Conservation (phyloP, 2,797 vertebrate genomes). For the Anguilla megastoma region DNA sequence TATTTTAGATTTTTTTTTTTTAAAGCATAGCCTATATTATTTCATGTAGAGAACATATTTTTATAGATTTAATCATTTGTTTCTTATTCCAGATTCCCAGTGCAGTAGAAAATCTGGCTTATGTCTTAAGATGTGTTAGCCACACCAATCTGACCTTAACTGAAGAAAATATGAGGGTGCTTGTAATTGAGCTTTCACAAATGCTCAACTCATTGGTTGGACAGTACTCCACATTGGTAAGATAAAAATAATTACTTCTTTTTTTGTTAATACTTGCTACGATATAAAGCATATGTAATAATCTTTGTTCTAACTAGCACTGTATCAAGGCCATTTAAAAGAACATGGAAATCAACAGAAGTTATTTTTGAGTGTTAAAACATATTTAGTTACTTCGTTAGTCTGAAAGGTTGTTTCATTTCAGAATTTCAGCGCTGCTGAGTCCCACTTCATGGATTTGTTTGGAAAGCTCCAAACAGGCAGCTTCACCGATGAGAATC, state of each 20-base stretch:
- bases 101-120: slow-evolving; percentile 61
- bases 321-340: not conserved
- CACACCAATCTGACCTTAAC: slow-evolving; percentile 59
- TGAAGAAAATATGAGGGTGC: slow-evolving; percentile 49
- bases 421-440: slow-evolving; percentile 64
- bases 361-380: not conserved
- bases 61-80: not conserved
- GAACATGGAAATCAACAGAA: not conserved
- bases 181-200: slow-evolving; percentile 59
- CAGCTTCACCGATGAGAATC: slow-evolving; percentile 55
- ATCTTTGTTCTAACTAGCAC: not conserved
- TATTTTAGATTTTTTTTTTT: too few relatives aligned
- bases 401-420: not conserved
- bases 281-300: not conserved
- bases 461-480: slow-evolving; percentile 52
- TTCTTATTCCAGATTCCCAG: slow-evolving; percentile 61
- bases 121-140: slow-evolving; percentile 64
- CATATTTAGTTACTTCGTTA: not conserved
- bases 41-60: not conserved
- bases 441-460: slow-evolving; percentile 55
- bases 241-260: slow-evolving; percentile 20
- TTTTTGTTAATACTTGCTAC: not conserved
- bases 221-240: slow-evolving; percentile 60
- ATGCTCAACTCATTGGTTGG: slow-evolving; percentile 61
- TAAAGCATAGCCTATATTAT: too few relatives aligned